These are phyloP conservation scores for Dreissena polymorpha DNA, from an alignment of 1,140 invertebrate species.

Conservation along the genomic window DNA sequence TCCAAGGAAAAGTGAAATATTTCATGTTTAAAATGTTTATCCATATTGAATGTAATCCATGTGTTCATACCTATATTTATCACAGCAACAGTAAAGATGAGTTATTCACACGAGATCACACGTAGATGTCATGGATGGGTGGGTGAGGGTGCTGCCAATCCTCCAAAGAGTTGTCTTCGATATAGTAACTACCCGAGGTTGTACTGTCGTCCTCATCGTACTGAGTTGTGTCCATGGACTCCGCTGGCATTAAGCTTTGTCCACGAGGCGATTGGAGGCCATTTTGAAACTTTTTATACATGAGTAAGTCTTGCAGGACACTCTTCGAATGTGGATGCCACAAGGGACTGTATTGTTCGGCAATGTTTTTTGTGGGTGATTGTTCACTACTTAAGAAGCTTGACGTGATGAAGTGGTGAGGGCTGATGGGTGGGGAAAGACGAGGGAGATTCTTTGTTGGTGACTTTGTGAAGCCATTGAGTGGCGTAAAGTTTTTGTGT, in stretches of 20 bases:
- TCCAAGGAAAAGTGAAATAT: too few relatives aligned
- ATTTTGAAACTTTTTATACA: slow-evolving; percentile 57
- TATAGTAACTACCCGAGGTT: slow-evolving; percentile 44
- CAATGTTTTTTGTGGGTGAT: slow-evolving; percentile 24
- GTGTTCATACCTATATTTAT: neutral
- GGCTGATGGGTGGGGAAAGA: slow-evolving; percentile 41
- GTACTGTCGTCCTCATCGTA: slow-evolving; percentile 41
- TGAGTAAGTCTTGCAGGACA: slow-evolving; percentile 51
- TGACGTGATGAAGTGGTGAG: slow-evolving; percentile 19
- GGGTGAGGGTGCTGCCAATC: slow-evolving; percentile 28
- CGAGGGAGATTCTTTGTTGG: slow-evolving; percentile 10
- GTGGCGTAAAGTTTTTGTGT: slow-evolving; percentile 6
- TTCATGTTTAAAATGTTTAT: too few relatives aligned
- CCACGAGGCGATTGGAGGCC: slow-evolving; percentile 17
- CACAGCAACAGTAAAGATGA: neutral
- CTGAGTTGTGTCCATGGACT: slow-evolving; percentile 48
- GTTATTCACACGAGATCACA: slow-evolving; percentile 9
- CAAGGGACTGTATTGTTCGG: slow-evolving; percentile 37
- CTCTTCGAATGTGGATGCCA: slow-evolving; percentile 19
- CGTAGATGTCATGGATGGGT: slow-evolving; percentile 47
- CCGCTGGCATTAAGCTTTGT: slow-evolving; percentile 13
- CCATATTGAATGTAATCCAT: too few relatives aligned
- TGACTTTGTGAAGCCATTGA: slow-evolving; percentile 13
- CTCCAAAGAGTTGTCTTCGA: slow-evolving; percentile 34
- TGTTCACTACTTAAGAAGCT: neutral